Conservation (phyloP, 37 sponge, comb jelly and placozoan species). For the Diacarnus erythraeanus region DNA sequence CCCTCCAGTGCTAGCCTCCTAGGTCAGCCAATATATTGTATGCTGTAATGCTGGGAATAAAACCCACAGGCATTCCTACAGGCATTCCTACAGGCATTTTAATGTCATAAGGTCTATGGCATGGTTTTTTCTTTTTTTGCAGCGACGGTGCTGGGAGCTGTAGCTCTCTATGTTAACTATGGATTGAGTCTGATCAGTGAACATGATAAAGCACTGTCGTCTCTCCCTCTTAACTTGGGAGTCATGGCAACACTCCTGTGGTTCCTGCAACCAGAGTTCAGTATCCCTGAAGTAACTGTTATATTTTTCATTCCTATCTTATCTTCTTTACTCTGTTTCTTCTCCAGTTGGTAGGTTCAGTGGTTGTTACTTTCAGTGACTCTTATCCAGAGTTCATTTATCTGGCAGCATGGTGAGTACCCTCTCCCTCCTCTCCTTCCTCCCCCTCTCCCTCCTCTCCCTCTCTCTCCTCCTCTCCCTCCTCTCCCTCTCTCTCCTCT, state of each 20-base stretch:
- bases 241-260: slow-evolving; percentile 46
- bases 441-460: not conserved
- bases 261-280: slow-evolving; percentile 67
- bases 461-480: not conserved
- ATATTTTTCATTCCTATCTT: not conserved
- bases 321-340: not conserved
- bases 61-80: too few relatives aligned
- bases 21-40: slow-evolving; percentile 13
- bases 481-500: not conserved
- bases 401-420: slow-evolving; percentile 30
- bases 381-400: slow-evolving; percentile 8
- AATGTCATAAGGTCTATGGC: too few relatives aligned
- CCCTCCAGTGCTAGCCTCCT: slow-evolving; percentile 48
- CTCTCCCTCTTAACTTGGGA: slow-evolving; percentile 40
- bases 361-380: not conserved
- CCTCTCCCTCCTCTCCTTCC: not conserved
- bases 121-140: not conserved
- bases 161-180: slow-evolving; percentile 23
- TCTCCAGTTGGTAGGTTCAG: slow-evolving; percentile 19
- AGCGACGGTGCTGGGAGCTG: slow-evolving; percentile 24
- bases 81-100: not conserved
- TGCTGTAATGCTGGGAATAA: too few relatives aligned
- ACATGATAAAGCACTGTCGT: not conserved
- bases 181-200: not conserved
- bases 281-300: slow-evolving; percentile 23